Percentiles rank a stretch among this genome's conserved stretches.
These are phyloP conservation scores for Parnassius glacialis DNA, from an alignment of 2,888 invertebrate genomes.

Conservation along the genomic window DNA sequence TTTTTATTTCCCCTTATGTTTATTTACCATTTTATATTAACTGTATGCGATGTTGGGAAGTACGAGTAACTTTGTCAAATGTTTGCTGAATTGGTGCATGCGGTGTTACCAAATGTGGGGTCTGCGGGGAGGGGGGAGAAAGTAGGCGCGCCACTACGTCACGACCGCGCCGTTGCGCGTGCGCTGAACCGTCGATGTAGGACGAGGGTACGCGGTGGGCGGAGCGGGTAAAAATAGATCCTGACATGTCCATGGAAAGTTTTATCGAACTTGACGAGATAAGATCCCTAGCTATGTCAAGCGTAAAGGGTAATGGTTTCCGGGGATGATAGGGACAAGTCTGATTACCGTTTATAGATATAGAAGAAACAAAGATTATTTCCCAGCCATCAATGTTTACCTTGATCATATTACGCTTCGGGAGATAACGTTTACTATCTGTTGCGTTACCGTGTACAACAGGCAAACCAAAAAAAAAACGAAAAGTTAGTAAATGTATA, in stretches of 20 bases:
- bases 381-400: too few species aligned
- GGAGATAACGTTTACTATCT: too few species aligned
- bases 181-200: conserved; percentile 14
- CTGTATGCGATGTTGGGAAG: background rate
- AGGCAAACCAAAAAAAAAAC: too few species aligned
- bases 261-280: conserved; percentile 1
- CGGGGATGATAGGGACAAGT: too few species aligned
- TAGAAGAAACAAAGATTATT: too few species aligned
- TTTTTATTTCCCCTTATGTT: too few species aligned
- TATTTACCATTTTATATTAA: too few species aligned
- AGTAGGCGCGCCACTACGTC: conserved; percentile 43
- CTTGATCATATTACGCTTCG: too few species aligned
- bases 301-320: background rate
- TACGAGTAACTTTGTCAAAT: background rate
- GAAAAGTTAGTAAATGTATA: too few species aligned
- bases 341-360: too few species aligned
- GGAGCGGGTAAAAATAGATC: conserved; percentile 3
- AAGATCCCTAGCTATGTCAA: background rate
- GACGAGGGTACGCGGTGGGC: conserved; percentile 5
- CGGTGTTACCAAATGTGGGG: background rate
- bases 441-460: too few species aligned
- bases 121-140: conserved; percentile 1
- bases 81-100: background rate
- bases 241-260: conserved; percentile 6
- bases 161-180: conserved; percentile 34